phyloP scores from a whole-genome alignment of 2,888 invertebrate genomes.

The Seladonia tumulorum region DNA sequence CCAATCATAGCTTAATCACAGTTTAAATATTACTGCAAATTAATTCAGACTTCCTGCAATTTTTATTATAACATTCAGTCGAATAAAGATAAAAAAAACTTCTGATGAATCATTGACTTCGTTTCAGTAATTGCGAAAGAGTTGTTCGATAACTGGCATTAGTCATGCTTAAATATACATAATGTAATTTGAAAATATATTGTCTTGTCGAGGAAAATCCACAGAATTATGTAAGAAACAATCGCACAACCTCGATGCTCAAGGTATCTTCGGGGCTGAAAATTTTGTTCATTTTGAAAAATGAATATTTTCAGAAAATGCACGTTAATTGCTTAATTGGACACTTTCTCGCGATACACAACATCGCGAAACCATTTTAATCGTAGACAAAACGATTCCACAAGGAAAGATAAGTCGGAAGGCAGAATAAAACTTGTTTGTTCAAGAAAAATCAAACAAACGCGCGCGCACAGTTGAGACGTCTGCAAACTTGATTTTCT shows the following conservation, averaged over 20 bases:
- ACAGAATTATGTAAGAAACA: not conserved
- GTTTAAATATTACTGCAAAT: no score
- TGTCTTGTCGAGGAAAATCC: not conserved
- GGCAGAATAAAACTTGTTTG: no score
- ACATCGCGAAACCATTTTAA: no score
- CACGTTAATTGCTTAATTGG: not conserved
- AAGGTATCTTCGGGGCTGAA: not conserved
- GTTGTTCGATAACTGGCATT: not conserved
- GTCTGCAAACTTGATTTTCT: not conserved
- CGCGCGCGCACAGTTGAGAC: not conserved
- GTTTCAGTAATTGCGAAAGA: not conserved
- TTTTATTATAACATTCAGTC: no score
- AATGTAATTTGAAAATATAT: not conserved
- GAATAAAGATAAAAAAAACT: not conserved
- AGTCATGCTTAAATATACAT: not conserved
- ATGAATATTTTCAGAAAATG: not conserved
- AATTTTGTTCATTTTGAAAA: not conserved
- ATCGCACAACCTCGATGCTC: not conserved
- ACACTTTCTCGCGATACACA: no score
- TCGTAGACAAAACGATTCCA: not conserved
- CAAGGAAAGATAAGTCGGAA: not conserved
- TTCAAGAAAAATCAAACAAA: no score
- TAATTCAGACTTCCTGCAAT: no score
- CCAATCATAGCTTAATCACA: no score
- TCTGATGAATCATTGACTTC: not conserved